phyloP scores from a whole-genome alignment of 2,888 invertebrate genomes.

The Orchesellides sinensis region DNA sequence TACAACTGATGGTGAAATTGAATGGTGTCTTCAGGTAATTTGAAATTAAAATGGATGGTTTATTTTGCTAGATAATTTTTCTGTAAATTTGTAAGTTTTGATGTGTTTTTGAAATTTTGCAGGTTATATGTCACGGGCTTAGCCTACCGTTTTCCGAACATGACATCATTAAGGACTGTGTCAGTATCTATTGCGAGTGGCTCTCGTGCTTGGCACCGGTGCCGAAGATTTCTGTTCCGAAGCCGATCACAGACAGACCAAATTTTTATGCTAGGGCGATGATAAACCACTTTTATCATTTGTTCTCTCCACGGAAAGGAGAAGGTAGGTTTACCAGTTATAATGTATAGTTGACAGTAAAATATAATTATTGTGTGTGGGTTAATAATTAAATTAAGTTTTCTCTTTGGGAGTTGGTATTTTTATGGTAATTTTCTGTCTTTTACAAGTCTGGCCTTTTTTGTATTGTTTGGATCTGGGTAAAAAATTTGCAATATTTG shows the following conservation, averaged over 20 bases:
- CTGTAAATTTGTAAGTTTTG: constrained; percentile 5
- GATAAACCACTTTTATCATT: constrained; percentile 93
- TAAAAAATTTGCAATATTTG: constrained; percentile 78
- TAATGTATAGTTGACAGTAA: neutral
- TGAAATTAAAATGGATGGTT: neutral
- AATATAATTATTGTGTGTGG: neutral
- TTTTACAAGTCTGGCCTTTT: constrained; percentile 92
- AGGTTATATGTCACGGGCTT: constrained; percentile 95
- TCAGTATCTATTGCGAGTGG: constrained; percentile 98
- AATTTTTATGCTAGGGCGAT: constrained; percentile 94
- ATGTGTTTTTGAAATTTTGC: constrained; percentile 67
- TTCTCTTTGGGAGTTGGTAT: neutral
- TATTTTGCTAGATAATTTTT: neutral
- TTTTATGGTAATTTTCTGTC: constrained; percentile 74
- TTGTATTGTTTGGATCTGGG: constrained; percentile 89
- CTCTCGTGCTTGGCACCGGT: constrained; percentile 89
- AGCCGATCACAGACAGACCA: constrained; percentile 91
- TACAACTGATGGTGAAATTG: constrained; percentile 85
- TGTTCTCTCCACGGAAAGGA: constrained; percentile 94
- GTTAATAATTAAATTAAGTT: neutral
- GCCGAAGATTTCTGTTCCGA: constrained; percentile 92
- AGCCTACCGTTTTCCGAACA: constrained; percentile 93
- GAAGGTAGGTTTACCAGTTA: constrained; percentile 83
- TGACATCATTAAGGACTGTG: constrained; percentile 96
- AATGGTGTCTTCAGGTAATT: constrained; percentile 83